Conservation (phyloP, 2,113 vertebrate species). For the Ceuthmochares aereus region DNA sequence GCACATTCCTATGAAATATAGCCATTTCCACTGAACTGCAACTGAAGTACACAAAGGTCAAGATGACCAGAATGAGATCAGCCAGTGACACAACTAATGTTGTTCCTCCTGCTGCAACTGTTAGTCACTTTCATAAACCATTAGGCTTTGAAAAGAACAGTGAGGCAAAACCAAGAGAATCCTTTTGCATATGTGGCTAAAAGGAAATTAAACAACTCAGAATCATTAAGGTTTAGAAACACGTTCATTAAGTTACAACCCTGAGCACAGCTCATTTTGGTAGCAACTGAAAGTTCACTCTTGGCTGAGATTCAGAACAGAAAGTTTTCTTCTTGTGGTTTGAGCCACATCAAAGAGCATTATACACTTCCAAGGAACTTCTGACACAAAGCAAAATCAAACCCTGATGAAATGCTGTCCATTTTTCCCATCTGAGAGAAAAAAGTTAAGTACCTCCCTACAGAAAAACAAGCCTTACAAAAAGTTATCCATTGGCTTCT, state of each 20-base stretch:
- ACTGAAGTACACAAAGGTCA: not conserved
- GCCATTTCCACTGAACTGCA: not conserved
- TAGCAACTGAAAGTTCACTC: not conserved
- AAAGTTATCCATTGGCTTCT: not conserved
- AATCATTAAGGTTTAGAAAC: not conserved
- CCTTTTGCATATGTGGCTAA: not conserved
- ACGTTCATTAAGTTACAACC: not conserved
- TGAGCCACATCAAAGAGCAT: conserved; percentile 7
- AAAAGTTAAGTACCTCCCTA: not conserved
- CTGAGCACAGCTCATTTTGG: not conserved
- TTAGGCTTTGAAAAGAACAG: not conserved
- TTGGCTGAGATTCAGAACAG: not conserved
- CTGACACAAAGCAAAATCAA: not conserved
- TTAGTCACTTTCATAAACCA: not conserved
- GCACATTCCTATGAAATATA: not conserved
- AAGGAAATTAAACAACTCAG: not conserved
- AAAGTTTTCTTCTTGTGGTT: not conserved
- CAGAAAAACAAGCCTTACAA: not conserved
- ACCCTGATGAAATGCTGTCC: not conserved
- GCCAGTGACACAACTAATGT: not conserved
- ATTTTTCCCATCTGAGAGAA: not conserved
- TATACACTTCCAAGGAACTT: not conserved
- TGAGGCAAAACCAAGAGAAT: not conserved
- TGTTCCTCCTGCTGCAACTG: not conserved
- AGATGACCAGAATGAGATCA: not conserved